Conservation (phyloP, 2,113 vertebrate genomes). For the Labrus mixtus region DNA sequence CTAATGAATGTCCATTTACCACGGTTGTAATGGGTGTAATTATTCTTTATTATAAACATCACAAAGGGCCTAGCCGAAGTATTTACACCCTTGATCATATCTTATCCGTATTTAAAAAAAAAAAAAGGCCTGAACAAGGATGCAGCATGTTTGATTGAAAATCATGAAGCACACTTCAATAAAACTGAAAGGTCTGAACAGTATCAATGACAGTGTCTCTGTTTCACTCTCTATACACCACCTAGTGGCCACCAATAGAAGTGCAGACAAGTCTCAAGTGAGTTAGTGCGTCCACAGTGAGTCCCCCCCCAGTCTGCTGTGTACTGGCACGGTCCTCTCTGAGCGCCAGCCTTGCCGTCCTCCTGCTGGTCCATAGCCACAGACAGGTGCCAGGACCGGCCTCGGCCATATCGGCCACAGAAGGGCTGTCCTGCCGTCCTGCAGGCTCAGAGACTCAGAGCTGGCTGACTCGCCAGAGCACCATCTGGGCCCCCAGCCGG, state of each 20-base stretch:
- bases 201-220: constrained; percentile 12
- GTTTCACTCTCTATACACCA: constrained; percentile 23
- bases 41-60: no score
- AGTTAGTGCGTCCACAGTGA: constrained; percentile 53
- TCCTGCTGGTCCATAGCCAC: constrained; percentile 76
- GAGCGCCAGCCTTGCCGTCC: constrained; percentile 69
- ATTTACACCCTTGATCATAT: no score
- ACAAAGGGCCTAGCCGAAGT: no score
- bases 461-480: constrained; percentile 71
- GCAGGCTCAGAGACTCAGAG: constrained; percentile 76
- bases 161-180: not conserved
- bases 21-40: not conserved
- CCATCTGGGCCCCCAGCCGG: constrained; percentile 81
- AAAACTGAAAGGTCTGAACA: not conserved
- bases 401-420: constrained; percentile 82
- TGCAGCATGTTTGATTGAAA: no score
- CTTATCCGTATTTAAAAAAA: no score
- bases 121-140: not conserved
- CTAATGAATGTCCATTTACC: not conserved
- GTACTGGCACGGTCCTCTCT: constrained; percentile 72
- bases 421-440: constrained; percentile 79
- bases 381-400: constrained; percentile 79
- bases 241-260: constrained; percentile 65
- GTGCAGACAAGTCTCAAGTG: constrained; percentile 30
- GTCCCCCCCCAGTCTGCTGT: constrained; percentile 69